Conservation (phyloP, 2,113 vertebrate genomes). For the Melospiza melodia region DNA sequence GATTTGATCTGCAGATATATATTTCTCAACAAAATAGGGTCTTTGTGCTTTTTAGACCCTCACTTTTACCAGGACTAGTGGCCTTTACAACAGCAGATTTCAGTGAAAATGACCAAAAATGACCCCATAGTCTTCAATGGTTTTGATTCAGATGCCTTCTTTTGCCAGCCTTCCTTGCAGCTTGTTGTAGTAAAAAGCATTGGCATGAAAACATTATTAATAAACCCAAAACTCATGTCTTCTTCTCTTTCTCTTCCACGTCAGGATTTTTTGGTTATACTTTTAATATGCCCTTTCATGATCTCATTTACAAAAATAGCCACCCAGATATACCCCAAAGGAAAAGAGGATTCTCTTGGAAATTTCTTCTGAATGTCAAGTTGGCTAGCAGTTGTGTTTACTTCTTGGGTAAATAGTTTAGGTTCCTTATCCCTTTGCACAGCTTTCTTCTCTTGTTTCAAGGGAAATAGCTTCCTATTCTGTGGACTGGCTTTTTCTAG, state of each 20-base stretch:
- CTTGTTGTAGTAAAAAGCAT: background rate
- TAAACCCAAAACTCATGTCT: background rate
- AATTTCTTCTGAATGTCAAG: conserved; percentile 10
- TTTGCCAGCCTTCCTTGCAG: background rate
- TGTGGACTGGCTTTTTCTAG: background rate
- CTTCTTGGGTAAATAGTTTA: conserved; percentile 5
- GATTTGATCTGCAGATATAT: background rate
- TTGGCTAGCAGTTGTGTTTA: conserved; percentile 6
- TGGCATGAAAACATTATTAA: background rate
- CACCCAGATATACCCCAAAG: conserved; percentile 26
- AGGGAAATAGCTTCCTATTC: background rate
- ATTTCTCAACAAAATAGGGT: background rate
- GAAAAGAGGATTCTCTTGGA: conserved; percentile 30
- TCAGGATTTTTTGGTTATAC: background rate
- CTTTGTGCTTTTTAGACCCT: background rate
- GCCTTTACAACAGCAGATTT: background rate
- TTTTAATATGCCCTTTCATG: background rate
- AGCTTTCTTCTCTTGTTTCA: background rate
- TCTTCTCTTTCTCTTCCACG: background rate
- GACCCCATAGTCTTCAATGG: background rate
- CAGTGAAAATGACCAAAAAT: background rate
- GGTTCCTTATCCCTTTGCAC: background rate
- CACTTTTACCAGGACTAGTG: background rate
- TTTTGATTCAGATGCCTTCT: background rate
- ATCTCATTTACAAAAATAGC: conserved; percentile 44